Conservation (phyloP, 2,797 vertebrate genomes). For the Hypotaenidia okinawae region DNA sequence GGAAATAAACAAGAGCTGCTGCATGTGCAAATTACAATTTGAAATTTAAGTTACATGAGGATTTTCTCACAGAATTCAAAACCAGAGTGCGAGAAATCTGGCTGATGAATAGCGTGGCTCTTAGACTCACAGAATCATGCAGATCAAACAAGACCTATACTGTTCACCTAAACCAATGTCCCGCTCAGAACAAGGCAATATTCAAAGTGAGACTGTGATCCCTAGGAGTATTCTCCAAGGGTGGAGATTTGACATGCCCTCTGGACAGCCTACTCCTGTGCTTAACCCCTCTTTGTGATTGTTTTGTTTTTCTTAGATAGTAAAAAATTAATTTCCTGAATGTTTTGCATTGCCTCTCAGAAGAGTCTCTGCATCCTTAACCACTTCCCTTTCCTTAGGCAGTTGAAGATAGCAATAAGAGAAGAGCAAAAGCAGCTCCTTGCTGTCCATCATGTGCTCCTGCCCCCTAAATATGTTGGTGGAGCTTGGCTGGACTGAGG, state of each 20-base stretch:
- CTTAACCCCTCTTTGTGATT: neutral
- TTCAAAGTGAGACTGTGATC: neutral
- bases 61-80: neutral
- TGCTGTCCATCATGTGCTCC: neutral
- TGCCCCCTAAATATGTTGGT: neutral
- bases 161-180: neutral
- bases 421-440: neutral
- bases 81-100: neutral
- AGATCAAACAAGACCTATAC: neutral
- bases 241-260: neutral
- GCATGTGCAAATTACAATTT: neutral
- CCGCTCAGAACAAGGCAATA: neutral
- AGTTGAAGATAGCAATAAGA: neutral
- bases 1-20: neutral
- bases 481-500: neutral
- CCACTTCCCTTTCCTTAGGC: neutral
- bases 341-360: neutral
- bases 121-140: neutral
- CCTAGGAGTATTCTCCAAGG: neutral
- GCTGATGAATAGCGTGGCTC: neutral
- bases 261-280: neutral
- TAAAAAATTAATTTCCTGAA: neutral
- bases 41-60: neutral
- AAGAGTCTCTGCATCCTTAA: neutral
- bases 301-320: neutral